These are phyloP conservation scores for Centrocercus urophasianus DNA, from an alignment of 2,113 vertebrate genomes.

Conservation along the genomic window DNA sequence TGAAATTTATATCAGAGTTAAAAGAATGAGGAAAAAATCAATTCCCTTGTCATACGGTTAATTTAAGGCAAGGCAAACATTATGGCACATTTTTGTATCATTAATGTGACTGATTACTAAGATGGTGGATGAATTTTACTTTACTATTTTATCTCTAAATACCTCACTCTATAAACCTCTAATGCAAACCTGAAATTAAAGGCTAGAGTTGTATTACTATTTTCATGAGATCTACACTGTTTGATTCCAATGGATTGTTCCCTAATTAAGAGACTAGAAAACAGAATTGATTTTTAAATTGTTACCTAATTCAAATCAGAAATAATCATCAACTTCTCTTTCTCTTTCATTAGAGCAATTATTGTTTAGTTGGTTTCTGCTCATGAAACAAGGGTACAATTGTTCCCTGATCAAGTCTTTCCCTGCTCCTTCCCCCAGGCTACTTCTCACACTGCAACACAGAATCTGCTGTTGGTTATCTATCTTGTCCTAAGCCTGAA, in stretches of 20 bases:
- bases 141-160: not conserved
- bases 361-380: not conserved
- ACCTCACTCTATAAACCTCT: not conserved
- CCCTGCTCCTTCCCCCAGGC: not conserved
- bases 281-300: not conserved
- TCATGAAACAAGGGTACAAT: not conserved
- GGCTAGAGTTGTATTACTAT: not conserved
- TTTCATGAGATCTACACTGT: accelerated
- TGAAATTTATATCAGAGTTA: not conserved
- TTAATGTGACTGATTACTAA: not conserved
- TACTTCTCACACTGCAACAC: accelerated
- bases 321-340: not conserved
- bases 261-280: not conserved
- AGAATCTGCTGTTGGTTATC: not conserved
- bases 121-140: not conserved
- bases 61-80: not conserved
- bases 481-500: not conserved
- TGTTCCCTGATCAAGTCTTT: not conserved
- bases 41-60: not conserved
- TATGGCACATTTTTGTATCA: not conserved
- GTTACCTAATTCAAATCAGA: not conserved
- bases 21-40: not conserved
- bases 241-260: not conserved
- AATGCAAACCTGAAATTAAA: not conserved
- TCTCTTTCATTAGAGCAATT: not conserved